Percentiles rank a stretch among this genome's conserved stretches.
Evolutionary conservation across 2,113 vertebrate genomes (phyloP).

Genomic region (Poecile atricapillus): DNA sequence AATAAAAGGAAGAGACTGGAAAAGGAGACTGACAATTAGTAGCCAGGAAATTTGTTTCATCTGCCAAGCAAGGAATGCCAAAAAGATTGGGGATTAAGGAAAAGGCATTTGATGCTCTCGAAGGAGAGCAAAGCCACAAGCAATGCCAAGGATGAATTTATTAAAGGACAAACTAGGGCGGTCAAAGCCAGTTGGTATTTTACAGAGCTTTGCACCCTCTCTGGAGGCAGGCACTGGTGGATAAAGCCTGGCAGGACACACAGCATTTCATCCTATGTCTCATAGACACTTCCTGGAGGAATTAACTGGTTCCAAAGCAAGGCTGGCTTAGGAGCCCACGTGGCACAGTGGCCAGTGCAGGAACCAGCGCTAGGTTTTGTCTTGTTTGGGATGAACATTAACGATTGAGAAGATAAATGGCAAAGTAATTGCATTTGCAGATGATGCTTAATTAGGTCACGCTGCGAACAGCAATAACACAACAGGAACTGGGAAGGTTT

Average conservation of each 20-base stretch:
- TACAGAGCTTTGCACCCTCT: neutral
- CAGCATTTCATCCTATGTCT: neutral
- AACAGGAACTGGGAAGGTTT: neutral
- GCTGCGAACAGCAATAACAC: neutral
- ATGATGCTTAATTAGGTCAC: neutral
- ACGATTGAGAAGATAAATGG: neutral
- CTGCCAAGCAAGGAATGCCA: neutral
- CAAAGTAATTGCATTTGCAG: constrained; percentile 10
- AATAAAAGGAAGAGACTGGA: neutral
- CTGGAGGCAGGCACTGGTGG: neutral
- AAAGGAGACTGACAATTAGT: constrained; percentile 52
- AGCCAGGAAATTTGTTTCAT: constrained; percentile 62
- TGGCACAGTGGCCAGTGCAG: rapidly evolving
- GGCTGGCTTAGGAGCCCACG: neutral
- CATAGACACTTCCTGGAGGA: neutral
- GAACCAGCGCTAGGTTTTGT: neutral
- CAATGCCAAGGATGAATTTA: neutral
- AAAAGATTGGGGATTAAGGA: constrained; percentile 37
- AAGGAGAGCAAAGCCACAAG: constrained; percentile 2
- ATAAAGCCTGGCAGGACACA: constrained; percentile 7
- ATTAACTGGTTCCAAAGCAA: neutral
- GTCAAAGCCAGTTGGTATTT: neutral
- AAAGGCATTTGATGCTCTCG: constrained; percentile 9
- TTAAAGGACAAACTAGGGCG: neutral
- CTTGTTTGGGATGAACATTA: neutral